Evolutionary conservation across 2,797 vertebrate genomes (phyloP).

Genomic region (Danio jaintianensis): DNA sequence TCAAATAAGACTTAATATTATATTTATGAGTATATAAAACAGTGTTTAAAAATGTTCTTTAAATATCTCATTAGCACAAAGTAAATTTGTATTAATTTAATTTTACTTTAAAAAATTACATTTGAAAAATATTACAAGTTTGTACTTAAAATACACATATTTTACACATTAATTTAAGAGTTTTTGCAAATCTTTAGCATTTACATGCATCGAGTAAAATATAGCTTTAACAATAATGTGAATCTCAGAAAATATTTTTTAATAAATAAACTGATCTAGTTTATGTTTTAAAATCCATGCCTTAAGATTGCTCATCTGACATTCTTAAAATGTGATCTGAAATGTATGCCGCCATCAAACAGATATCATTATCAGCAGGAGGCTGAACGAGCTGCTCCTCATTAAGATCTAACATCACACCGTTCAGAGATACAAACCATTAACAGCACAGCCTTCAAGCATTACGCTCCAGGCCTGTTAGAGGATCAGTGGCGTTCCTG

Average conservation of each 20-base stretch:
- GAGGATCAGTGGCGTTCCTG: conserved; percentile 21
- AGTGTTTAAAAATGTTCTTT: too few species aligned
- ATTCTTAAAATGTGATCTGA: not conserved
- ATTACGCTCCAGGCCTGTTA: not conserved
- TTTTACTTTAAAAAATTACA: too few species aligned
- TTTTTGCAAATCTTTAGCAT: too few species aligned
- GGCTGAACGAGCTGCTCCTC: not conserved
- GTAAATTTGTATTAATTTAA: too few species aligned
- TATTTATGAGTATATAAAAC: too few species aligned
- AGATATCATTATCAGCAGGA: not conserved
- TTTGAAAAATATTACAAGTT: too few species aligned
- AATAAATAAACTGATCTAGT: not conserved
- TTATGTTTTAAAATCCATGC: not conserved
- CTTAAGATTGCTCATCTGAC: not conserved
- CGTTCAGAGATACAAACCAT: not conserved
- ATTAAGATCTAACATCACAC: not conserved
- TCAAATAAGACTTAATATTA: too few species aligned
- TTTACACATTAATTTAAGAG: too few species aligned
- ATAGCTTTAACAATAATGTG: not conserved
- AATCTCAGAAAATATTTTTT: not conserved
- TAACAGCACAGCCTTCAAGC: conserved; percentile 4
- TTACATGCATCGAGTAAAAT: too few species aligned
- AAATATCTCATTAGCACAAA: too few species aligned
- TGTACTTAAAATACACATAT: too few species aligned
- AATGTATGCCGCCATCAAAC: not conserved